Evolutionary conservation across 2,888 invertebrate genomes (phyloP).

Genomic region (Pristionchus maxplancki): DNA sequence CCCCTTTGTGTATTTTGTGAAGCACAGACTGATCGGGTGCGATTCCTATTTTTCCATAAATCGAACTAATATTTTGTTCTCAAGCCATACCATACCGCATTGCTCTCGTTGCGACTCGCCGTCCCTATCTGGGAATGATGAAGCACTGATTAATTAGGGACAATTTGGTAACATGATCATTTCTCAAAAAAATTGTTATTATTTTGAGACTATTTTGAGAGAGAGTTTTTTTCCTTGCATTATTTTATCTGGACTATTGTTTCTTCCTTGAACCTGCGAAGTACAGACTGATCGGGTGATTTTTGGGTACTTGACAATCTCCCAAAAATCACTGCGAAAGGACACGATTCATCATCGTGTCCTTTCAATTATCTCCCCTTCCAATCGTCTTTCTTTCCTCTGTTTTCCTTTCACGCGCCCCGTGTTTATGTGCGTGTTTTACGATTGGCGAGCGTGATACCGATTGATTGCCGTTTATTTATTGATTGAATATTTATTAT

Average conservation of each 20-base stretch:
- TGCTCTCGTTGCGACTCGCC: not conserved
- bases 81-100: not conserved
- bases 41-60: not conserved
- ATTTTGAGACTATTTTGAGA: too few relatives aligned
- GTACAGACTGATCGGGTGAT: not conserved
- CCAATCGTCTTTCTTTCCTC: not conserved
- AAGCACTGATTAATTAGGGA: not conserved
- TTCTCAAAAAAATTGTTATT: not conserved
- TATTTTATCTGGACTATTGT: too few relatives aligned
- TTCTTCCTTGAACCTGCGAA: not conserved
- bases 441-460: not conserved
- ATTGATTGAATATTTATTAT: not conserved
- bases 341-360: not conserved
- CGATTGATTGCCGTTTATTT: not conserved
- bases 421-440: too few relatives aligned
- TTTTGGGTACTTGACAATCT: too few relatives aligned
- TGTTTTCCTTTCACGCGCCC: slow-evolving; percentile 36
- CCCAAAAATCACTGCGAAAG: too few relatives aligned
- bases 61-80: not conserved
- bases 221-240: too few relatives aligned
- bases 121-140: not conserved
- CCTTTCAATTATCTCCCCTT: slow-evolving; percentile 48
- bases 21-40: too few relatives aligned
- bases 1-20: not conserved
- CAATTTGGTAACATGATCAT: not conserved